Percentiles rank a stretch among this genome's conserved stretches.
These are phyloP conservation scores for Vulpes vulpes DNA, from an alignment of 2,113 vertebrate species.

Conservation along the genomic window DNA sequence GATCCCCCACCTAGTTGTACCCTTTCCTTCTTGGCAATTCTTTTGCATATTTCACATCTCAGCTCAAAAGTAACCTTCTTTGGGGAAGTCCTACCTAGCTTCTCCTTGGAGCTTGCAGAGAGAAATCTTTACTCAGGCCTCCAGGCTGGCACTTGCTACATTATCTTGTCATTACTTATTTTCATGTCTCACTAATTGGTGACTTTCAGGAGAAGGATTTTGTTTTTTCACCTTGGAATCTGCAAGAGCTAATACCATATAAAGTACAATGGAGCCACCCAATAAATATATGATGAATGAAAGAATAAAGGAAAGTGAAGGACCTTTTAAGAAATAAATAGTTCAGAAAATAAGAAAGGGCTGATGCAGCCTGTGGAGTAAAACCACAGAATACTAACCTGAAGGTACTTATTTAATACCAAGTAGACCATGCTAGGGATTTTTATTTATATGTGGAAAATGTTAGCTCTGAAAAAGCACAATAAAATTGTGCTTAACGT, in stretches of 20 bases:
- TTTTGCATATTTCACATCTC: background rate
- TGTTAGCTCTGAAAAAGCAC: background rate
- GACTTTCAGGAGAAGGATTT: background rate
- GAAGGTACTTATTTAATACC: background rate
- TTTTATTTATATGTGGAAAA: background rate
- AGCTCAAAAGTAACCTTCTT: background rate
- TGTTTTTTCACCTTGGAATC: background rate
- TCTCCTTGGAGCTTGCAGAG: background rate
- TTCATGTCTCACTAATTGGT: background rate
- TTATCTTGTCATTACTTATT: background rate
- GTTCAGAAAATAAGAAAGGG: background rate
- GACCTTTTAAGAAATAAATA: background rate
- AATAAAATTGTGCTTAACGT: background rate
- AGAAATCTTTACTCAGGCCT: background rate
- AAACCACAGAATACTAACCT: background rate
- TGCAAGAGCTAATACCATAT: background rate
- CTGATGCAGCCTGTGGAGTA: background rate
- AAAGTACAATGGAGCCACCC: background rate
- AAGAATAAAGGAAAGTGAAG: background rate
- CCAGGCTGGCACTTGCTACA: background rate
- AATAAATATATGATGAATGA: background rate
- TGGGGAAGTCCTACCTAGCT: background rate
- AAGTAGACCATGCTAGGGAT: background rate
- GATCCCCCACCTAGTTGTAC: too few relatives aligned
- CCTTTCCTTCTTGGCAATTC: background rate